Evolutionary conservation across 2,888 invertebrate species (phyloP), one percentile per base, ranked within the genome.

Genomic region (Melieria crassipennis): DNA sequence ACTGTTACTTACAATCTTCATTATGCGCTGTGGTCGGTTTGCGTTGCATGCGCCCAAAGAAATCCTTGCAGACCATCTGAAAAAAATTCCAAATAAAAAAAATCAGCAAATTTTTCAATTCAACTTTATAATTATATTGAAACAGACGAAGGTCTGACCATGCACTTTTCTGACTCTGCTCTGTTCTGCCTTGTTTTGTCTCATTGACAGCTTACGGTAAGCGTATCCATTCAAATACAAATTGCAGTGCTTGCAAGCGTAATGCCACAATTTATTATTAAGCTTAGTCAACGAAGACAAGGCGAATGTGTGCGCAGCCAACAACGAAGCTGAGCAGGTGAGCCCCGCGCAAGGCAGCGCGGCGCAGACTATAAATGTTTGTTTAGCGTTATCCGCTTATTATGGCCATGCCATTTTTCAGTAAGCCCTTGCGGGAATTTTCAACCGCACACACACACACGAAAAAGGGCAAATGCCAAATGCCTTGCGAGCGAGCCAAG

Each of bases 1-100:
- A 7, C 7, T 3, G 1, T 42, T 50, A 78, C 81, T 77, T 79
- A 87, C 87, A 80, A 74, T 85, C 86, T 43, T 85, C 84, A 5
- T 76, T 75, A 45, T 75, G 69, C 5, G 75, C 63, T 7, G 79
- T 78, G 50, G 79, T 68, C 61, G 80, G 73, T 77, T 86, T 86
- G 72, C 83, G 82, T 7, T 89, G 88, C 68, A 90, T 85, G 16
- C 91, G 88, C 0, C 91, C 91, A 79, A 91, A 91, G 85, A 91
- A 91, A 79, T 91, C 91, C 80, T 90, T 90, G 58, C 89, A 88
- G 58, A 90, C 88, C 90, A 90, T 56, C 69, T 91, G 85, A 1
- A 87, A 73, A 73, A 50, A 7, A 7, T 10, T 30, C 30, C 62
- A 50, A 16, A 67, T 50, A 60, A 55, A 56, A 11, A 46, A 45